Conservation (phyloP, 1,140 invertebrate genomes). For the Hestina assimilis region DNA sequence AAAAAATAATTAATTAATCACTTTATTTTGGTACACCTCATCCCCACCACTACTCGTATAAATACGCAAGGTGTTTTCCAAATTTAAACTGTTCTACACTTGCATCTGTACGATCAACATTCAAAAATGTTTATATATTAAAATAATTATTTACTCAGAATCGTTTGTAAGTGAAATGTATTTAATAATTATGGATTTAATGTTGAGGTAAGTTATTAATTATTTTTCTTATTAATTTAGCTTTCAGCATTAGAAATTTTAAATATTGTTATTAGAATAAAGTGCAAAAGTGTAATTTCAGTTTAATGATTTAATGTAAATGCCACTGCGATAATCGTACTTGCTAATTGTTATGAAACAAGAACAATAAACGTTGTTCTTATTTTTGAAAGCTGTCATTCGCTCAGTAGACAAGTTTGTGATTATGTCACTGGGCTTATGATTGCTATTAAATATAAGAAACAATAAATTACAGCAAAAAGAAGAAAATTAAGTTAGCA, state of each 20-base stretch:
- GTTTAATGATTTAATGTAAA: no score
- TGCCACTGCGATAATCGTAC: no score
- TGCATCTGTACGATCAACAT: background rate
- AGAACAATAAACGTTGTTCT: no score
- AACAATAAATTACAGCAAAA: background rate
- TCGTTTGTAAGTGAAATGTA: background rate
- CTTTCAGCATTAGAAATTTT: no score
- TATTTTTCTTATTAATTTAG: no score
- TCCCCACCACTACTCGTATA: background rate
- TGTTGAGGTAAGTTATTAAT: no score
- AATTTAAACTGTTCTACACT: background rate
- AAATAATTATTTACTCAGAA: background rate
- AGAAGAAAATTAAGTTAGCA: background rate
- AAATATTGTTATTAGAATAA: no score
- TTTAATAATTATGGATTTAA: no score
- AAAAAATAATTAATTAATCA: conserved; percentile 1
- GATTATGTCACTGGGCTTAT: conserved; percentile 33
- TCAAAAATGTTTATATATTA: background rate
- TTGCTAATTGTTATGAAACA: no score
- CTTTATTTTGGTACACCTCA: background rate
- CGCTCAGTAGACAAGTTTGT: conserved; percentile 35
- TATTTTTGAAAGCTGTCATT: no score
- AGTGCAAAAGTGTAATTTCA: no score
- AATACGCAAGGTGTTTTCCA: background rate
- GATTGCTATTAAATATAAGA: conserved; percentile 1